Base-by-base conservation (phyloP, 2,797 vertebrate genomes). In the Propithecus perrieri region DNA sequence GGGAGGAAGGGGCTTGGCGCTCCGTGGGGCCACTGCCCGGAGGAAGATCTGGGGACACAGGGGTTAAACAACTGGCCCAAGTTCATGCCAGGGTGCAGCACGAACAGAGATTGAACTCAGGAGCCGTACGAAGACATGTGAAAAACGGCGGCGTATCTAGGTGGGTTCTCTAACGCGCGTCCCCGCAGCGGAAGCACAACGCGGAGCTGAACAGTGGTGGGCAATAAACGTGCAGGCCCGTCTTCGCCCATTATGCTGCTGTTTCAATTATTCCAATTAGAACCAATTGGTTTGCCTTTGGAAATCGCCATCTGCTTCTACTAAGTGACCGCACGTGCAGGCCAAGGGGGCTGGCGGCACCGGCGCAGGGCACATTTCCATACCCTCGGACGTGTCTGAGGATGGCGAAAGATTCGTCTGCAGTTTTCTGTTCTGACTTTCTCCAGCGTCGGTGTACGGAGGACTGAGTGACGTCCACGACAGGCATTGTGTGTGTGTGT, bases 101-200 rank as follows among this genome's bases (percentile, higher is more conserved):
- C 4, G 4, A 12, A 3, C 2, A 6, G 11, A 43, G 57, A 24
- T 1, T 2, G 57, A 46, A 26, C 12, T 2, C 1, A 30, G 3
- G 43, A 13, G 33, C 0, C n/a, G 0, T 17, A n/a, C 5, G 35
- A 14, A 3, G 2, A 9, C 53, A 22, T 1, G 38, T 8, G 46
- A 2, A 14, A 83, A 10, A 8, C 0, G 2, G 0, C 0, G 4
- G 46, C 11, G 24, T 2, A 11, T 1, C 35, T 17, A 4, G 2
- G 3, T 4, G 4, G 0, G 4, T 15, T 5, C 11, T 28, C 9
- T 26, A 4, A 9, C 0, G 0, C 8, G 0, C 14, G 17, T 33
- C 61, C 30, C 43, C 38, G 7, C 53, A 7, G 41, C 0, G 12
- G n/a, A 38, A 30, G 28, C 6, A 10, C 61, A 57, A 38, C 3